Evolutionary conservation across 2,797 vertebrate species (phyloP).

Genomic region (Poecilia wingei): DNA sequence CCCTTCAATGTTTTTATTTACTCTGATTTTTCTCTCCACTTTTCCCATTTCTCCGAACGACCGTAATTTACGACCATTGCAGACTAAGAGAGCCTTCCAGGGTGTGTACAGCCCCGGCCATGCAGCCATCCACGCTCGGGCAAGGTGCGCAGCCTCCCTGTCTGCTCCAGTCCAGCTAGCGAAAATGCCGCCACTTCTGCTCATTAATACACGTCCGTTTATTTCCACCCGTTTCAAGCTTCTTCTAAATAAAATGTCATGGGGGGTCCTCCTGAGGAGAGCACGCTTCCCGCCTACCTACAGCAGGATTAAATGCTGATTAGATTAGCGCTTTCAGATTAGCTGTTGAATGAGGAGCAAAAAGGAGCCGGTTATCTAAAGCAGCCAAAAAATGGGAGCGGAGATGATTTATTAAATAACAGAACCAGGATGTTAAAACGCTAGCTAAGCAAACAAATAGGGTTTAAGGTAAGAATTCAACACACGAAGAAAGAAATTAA

Average conservation of each 20-base stretch:
- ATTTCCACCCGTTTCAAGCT: not conserved
- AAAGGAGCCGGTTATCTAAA: slow-evolving; percentile 34
- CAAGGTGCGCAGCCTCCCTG: slow-evolving; percentile 41
- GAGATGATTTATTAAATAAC: not conserved
- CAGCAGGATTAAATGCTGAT: slow-evolving; percentile 61
- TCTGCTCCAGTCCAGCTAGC: not conserved
- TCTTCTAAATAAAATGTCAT: not conserved
- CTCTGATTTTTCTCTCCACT: not conserved
- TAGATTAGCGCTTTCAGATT: slow-evolving; percentile 61
- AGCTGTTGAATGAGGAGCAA: slow-evolving; percentile 46
- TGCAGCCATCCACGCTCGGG: not conserved
- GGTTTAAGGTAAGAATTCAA: not conserved
- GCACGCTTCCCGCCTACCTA: slow-evolving; percentile 17
- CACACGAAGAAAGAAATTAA: not conserved
- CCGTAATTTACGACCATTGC: not conserved
- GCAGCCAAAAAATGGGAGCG: not conserved
- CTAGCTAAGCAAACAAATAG: too few relatives aligned
- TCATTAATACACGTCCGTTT: not conserved
- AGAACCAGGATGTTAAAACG: not conserved
- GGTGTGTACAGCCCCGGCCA: not conserved
- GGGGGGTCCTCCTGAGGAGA: not conserved
- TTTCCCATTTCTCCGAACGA: not conserved
- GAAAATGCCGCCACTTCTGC: not conserved
- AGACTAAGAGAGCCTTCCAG: not conserved
- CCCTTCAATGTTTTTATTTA: not conserved